phyloP scores from a whole-genome alignment of 2,888 invertebrate species.

The Hypercompe scribonia region DNA sequence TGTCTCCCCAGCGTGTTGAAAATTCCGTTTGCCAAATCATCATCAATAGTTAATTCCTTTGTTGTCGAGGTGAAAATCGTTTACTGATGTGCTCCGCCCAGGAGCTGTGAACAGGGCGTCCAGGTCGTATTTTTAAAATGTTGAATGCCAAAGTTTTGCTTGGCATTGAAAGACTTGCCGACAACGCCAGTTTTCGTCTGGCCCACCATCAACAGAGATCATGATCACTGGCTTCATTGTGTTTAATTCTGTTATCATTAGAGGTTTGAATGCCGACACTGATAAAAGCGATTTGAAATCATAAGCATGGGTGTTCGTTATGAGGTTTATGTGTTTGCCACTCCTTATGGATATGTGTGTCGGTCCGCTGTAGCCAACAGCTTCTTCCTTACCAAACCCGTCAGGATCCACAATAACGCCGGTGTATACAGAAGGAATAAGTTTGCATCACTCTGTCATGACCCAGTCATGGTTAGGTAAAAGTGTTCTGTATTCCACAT shows the following conservation, averaged over 20 bases:
- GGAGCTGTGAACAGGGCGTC: conserved; percentile 1
- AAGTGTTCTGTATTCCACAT: too few relatives aligned
- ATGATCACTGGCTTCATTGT: conserved; percentile 13
- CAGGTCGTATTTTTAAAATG: conserved; percentile 1
- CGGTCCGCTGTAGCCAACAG: conserved; percentile 2
- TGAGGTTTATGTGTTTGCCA: too few relatives aligned
- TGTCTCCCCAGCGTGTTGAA: not conserved
- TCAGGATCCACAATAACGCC: not conserved
- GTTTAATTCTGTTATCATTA: conserved; percentile 13
- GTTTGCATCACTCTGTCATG: not conserved
- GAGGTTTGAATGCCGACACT: not conserved
- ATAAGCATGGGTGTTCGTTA: too few relatives aligned
- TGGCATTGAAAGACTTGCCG: too few relatives aligned
- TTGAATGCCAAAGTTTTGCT: not conserved
- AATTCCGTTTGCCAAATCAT: not conserved
- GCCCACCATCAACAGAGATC: conserved; percentile 27
- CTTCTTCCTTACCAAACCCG: not conserved
- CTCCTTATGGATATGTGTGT: not conserved
- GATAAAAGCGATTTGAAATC: too few relatives aligned
- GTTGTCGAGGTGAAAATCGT: not conserved
- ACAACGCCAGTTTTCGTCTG: too few relatives aligned
- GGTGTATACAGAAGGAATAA: not conserved
- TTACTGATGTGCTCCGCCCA: not conserved
- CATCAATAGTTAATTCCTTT: not conserved
- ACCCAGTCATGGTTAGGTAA: conserved; percentile 1